Base-by-base conservation (phyloP, 2,888 invertebrate species). In the Noctuana brunneofusca region DNA sequence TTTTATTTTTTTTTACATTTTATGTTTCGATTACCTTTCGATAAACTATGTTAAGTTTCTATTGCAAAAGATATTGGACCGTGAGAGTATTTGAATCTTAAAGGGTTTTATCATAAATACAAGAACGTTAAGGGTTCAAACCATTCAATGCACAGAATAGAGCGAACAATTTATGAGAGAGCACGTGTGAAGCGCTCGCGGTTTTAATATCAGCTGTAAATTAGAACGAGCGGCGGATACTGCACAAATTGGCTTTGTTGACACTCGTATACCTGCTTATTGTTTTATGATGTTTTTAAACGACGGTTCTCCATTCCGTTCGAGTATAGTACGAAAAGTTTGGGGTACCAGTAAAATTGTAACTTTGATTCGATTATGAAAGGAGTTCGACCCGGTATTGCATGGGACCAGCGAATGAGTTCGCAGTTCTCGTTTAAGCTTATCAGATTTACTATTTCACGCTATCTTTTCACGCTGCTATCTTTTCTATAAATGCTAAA, bases 151-250 rank as follows among this genome's bases (percentile, higher is more conserved):
- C 35, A 59, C 52, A 49, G 55, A 48, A 62, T 62, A 55, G 54
- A 56, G 48, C 22, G 38, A 55, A 66, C 66, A 78, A 78, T 79
- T 79, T 79, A 80, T 77, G 78, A 71, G 68, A 69, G 73, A 71
- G 74, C 80, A 83, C 79, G 78, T 79, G 81, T 80, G 79, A 78
- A 79, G 70, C 75, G 71, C 70, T 74, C 75, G 82, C 74, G 83
- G 83, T 83, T 84, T 84, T 84, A 84, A 84, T 84, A 83, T 84
- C 80, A 72, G 81, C 75, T 79, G 78, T 84, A 81, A 85, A 85
- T 84, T 83, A 84, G 79, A 74, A 69, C 71, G 73, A 70, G 54
- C 41, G 41, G 73, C 72, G 72, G 57, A 65, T 65, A 62, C 63
- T 62, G 66, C 66, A 63, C 68, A 68, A 68, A 69, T 70, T 69